Conservation (phyloP, 2,113 vertebrate genomes). For the Sylvicapra grimmia region DNA sequence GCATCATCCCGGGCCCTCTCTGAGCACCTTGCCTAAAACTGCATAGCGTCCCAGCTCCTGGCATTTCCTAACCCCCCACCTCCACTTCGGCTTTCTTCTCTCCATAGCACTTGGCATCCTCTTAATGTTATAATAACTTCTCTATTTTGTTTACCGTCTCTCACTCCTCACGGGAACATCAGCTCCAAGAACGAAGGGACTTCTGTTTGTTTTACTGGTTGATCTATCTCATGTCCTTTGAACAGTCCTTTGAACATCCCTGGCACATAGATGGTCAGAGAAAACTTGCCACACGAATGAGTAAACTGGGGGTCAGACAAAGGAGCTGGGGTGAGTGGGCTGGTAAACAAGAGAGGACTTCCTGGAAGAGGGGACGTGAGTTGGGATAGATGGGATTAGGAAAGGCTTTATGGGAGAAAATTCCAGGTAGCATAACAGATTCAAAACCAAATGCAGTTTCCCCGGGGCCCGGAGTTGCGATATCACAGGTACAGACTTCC, state of each 20-base stretch:
- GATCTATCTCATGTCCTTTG: not conserved
- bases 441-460: not conserved
- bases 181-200: not conserved
- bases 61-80: not conserved
- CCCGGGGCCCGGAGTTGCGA: not conserved
- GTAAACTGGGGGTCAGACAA: not conserved
- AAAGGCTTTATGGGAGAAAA: not conserved
- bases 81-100: not conserved
- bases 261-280: not conserved
- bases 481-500: not conserved
- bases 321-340: not conserved
- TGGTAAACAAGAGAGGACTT: not conserved
- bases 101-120: not conserved
- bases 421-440: not conserved
- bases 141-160: not conserved
- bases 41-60: not conserved
- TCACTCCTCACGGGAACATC: rapidly evolving
- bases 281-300: not conserved
- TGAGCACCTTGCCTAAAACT: not conserved
- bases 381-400: not conserved
- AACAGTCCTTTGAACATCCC: not conserved
- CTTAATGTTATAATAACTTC: not conserved
- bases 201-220: not conserved
- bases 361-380: not conserved
- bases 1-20: not conserved